These are phyloP conservation scores for Oryctolagus cuniculus DNA, from an alignment of 2,113 vertebrate genomes.

Conservation along the genomic window DNA sequence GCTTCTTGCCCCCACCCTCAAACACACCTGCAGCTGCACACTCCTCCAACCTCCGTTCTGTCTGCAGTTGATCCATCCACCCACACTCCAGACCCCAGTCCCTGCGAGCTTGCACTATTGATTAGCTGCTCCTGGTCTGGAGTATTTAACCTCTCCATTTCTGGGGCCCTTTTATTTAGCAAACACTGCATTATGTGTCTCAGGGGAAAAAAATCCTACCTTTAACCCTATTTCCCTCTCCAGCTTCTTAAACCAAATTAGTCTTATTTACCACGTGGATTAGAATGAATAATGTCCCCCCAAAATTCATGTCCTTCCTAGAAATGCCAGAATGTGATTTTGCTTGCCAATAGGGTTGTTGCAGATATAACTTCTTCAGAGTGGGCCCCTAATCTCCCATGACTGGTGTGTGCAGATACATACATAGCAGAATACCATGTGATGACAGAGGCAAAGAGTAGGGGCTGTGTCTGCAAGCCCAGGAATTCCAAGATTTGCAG, in stretches of 20 bases:
- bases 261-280: neutral
- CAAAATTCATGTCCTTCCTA: neutral
- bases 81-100: neutral
- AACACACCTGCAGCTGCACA: neutral
- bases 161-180: neutral
- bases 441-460: neutral
- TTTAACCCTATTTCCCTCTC: neutral
- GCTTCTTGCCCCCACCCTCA: neutral
- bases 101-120: neutral
- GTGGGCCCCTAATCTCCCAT: neutral
- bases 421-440: accelerated
- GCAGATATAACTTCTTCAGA: neutral
- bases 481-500: neutral
- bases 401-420: neutral
- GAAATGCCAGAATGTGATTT: neutral
- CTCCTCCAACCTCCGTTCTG: neutral
- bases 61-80: neutral
- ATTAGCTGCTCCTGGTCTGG: neutral
- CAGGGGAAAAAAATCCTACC: neutral
- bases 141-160: neutral
- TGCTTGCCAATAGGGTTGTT: neutral
- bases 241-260: neutral
- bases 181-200: neutral
- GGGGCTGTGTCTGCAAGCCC: neutral
- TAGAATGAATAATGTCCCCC: neutral